These are phyloP conservation scores for Sycobia sp. DNA, from an alignment of 1,140 invertebrate species.

Conservation along the genomic window DNA sequence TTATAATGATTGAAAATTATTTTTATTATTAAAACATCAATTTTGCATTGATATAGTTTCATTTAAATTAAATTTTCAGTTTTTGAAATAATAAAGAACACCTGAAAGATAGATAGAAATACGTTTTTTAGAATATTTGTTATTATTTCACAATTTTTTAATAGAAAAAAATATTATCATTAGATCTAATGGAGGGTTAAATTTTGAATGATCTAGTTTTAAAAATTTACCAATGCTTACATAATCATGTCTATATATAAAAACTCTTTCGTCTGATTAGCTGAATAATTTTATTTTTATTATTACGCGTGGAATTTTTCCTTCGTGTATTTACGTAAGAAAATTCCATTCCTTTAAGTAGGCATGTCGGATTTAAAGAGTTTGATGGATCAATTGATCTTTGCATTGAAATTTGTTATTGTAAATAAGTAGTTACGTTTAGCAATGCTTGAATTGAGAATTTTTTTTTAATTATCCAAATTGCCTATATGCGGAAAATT, in stretches of 20 bases:
- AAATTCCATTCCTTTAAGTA: conserved; percentile 27
- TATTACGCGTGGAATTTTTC: background rate
- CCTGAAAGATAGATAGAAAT: no score
- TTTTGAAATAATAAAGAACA: no score
- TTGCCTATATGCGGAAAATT: no score
- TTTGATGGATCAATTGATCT: conserved; percentile 29
- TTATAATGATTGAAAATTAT: no score
- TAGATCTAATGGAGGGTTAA: conserved; percentile 10
- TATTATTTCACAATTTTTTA: no score
- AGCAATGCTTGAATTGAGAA: conserved; percentile 30
- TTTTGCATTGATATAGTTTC: no score
- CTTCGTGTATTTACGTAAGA: conserved; percentile 3
- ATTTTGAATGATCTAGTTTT: conserved; percentile 1
- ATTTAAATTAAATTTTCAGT: no score
- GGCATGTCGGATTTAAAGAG: conserved; percentile 15
- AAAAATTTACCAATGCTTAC: conserved; percentile 9
- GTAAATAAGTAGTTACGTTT: conserved; percentile 31
- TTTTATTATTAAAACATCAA: no score
- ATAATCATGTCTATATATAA: conserved; percentile 4
- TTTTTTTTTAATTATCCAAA: background rate
- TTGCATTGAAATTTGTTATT: conserved; percentile 34
- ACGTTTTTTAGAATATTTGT: no score
- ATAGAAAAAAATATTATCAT: background rate
- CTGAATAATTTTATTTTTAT: conserved; percentile 13
- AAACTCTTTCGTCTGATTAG: background rate